Evolutionary conservation across 2,797 vertebrate genomes (phyloP).

Genomic region (Momotus momota): DNA sequence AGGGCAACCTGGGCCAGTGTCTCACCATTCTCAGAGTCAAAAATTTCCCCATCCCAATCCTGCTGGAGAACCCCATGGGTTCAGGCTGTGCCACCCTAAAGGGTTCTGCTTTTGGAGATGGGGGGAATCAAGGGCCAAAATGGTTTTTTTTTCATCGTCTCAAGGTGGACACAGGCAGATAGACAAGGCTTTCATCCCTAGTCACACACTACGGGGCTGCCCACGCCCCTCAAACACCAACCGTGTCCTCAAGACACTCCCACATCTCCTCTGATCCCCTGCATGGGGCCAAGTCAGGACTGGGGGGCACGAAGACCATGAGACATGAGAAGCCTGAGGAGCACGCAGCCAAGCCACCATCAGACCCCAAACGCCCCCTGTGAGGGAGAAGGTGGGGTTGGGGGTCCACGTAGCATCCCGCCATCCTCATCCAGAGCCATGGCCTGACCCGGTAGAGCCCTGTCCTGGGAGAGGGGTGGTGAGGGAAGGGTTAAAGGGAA

Average conservation of each 20-base stretch:
- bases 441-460: neutral
- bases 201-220: neutral
- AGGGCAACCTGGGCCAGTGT: neutral
- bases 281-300: neutral
- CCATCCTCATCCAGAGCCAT: neutral
- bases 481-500: slow-evolving; percentile 60
- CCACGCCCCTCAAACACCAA: neutral
- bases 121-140: neutral
- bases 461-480: neutral
- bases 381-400: neutral
- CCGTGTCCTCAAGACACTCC: fast-evolving
- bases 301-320: neutral
- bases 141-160: neutral
- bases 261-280: neutral
- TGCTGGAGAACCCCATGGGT: neutral
- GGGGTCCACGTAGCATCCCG: neutral
- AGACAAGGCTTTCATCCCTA: neutral
- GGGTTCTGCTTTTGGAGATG: neutral
- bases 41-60: neutral
- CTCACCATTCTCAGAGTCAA: neutral
- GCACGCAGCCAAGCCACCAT: neutral
- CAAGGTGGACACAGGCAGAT: neutral
- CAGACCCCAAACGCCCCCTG: neutral
- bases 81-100: neutral
- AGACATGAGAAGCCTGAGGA: fast-evolving